Base-by-base conservation (phyloP, 2,113 vertebrate genomes). In the Cyanoderma ruficeps region DNA sequence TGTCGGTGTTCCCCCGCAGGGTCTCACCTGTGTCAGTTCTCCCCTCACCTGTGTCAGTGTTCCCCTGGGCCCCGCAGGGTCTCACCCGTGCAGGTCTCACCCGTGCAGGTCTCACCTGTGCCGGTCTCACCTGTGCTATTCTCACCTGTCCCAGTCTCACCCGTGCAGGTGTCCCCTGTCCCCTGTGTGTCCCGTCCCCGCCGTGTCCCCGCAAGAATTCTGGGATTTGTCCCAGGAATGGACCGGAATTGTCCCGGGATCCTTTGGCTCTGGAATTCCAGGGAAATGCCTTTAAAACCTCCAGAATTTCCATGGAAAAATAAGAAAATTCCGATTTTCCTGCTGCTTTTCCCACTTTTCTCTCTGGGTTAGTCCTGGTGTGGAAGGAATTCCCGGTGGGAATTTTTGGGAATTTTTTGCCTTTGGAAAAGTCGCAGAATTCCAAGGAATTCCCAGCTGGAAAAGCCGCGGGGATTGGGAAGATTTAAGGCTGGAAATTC, bases 181-280 rank as follows among this genome's bases (percentile, higher is more conserved):
- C 52, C 17, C 28, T 30, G 16, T 31, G 16, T 16, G 6, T 30
- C 28, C 28, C 6, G 9, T 52, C 14, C 14, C 24, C 15, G 25
- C 49, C 49, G 27, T 30, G 52, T 53, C 28, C 52, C 30, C 10
- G 17, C 52, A 53, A 28, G 52, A 53, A 53, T 53, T 53, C 53
- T 18, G 11, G 53, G 53, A 55, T 55, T 55, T 31, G 11, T 53
- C 52, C 28, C 52, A 3, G 52, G 52, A 37, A 37, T 37, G 37
- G 37, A 37, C 37, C 4, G 28, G 52, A 11, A 31, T 24, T 17
- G 4, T n/a, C 25, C 19, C 1, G 19, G 46, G 13, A 31, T 31
- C 25, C 33, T 22, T 0, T 8, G 2, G 71, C 55, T 21, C 22
- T 2, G 0, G 35, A 3, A 15, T 50, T 61, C 22, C 59, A 0